These are phyloP conservation scores for Bombus consobrinus DNA, from an alignment of 1,140 invertebrate species.

Conservation along the genomic window DNA sequence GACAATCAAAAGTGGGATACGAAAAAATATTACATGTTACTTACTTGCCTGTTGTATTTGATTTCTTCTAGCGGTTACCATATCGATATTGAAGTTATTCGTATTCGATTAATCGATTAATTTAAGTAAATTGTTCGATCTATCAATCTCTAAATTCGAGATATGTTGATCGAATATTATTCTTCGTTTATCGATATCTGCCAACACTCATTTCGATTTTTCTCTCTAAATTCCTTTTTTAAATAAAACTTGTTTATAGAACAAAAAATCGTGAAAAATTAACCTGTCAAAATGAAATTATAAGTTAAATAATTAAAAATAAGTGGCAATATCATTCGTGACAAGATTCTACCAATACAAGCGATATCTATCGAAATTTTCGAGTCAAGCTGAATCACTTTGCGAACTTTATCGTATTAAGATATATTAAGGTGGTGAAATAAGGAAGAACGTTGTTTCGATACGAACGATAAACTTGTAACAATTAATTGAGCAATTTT, in stretches of 20 bases:
- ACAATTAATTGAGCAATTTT: neutral
- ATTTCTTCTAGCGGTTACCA: too few species aligned
- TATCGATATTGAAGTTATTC: neutral
- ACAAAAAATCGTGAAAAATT: too few species aligned
- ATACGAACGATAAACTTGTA: neutral
- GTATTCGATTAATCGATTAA: neutral
- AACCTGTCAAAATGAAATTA: too few species aligned
- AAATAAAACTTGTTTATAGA: neutral
- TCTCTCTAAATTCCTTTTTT: neutral
- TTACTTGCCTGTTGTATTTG: too few species aligned
- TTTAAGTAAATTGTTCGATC: neutral
- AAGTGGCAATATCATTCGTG: neutral
- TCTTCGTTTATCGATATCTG: neutral
- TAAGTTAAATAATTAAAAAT: too few species aligned
- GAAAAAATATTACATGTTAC: too few species aligned
- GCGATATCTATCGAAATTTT: constrained; percentile 1
- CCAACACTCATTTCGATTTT: neutral
- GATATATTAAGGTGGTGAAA: too few species aligned
- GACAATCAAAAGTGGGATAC: too few species aligned
- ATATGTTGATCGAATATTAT: neutral
- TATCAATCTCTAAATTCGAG: neutral
- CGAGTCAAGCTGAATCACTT: neutral
- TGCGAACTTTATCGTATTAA: neutral
- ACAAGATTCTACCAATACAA: neutral
- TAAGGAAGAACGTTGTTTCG: neutral